phyloP scores from a whole-genome alignment of 2,797 vertebrate species.

The Antrozous pallidus region DNA sequence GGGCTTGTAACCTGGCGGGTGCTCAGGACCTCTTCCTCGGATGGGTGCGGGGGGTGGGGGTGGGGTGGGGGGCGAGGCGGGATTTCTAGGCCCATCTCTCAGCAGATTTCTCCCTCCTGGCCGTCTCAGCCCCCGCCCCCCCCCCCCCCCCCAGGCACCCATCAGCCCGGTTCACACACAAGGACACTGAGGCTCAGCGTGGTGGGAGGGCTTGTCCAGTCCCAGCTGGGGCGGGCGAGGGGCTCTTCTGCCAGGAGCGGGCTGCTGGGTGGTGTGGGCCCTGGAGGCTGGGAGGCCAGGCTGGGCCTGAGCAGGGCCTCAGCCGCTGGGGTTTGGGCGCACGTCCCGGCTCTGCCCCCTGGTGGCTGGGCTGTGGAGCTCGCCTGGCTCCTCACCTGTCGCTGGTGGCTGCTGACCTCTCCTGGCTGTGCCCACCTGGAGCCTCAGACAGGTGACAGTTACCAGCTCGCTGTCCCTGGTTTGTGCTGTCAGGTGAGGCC shows the following conservation, averaged over 20 bases:
- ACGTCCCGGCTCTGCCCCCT: neutral
- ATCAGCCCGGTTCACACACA: rapidly evolving
- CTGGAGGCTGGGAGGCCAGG: neutral
- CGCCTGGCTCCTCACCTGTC: neutral
- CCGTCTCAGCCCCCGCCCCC: neutral
- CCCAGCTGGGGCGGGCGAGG: neutral
- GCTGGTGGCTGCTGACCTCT: neutral
- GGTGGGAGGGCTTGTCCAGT: neutral
- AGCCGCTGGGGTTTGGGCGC: neutral
- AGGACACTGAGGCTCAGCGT: rapidly evolving
- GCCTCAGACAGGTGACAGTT: neutral
- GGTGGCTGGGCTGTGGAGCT: neutral
- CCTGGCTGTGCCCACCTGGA: rapidly evolving
- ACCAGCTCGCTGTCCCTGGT: rapidly evolving
- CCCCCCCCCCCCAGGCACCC: rapidly evolving
- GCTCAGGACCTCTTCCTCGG: neutral
- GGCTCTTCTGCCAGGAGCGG: neutral
- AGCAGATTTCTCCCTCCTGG: rapidly evolving
- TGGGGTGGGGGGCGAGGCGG: rapidly evolving
- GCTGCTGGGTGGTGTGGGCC: neutral
- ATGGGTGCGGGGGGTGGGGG: neutral
- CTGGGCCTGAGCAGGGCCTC: rapidly evolving
- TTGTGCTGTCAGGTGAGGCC: neutral
- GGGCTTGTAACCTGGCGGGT: too few species aligned
- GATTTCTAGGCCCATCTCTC: neutral